Base-by-base conservation (phyloP, 1,140 invertebrate species). In the Drosophila orosa region DNA sequence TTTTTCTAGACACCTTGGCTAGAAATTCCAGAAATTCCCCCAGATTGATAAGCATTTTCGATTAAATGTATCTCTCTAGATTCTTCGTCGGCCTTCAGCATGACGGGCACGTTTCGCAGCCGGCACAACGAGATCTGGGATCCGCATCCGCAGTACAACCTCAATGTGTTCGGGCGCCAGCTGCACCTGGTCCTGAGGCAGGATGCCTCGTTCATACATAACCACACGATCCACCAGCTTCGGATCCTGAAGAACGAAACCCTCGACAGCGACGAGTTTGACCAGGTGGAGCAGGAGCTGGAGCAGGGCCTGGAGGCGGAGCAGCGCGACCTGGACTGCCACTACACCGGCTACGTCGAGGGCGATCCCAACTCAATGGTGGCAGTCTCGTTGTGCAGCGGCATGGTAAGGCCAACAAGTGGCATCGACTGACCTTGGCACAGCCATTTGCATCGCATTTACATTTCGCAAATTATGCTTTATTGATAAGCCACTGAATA, bases 311-410 rank as follows among this genome's bases (percentile, higher is more conserved):
- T 93, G 66, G 92, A 92, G 6, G 25, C 35, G 61, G 44, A 52
- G 13, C 65, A 66, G 61, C 92, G 93, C 24, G 92, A 92, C 73
- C 92, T 92, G 73, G 94, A 94, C 15, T 96, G 96, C 90, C 95
- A 95, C 86, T 97, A 96, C 87, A 94, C 93, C 25, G 96, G 96
- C 50, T 92, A 92, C 57, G 93, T 97, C 12, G 91, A 94, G 50
- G 95, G 94, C n/a, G 95, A 96, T 90, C 91, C 92, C 22, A 87
- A 92, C 62, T 96, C 95, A 10, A 91, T 92, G 27, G 95, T 96
- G 22, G 94, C 94, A 24, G 95, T 96, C 72, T 95, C 94, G 66
- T 93, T 96, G 42, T 97, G 96, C 91, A 94, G 96, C 80, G 96
- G 96, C 91, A 96, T 96, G 95, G 96, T 91, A 83, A 80, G 86